Evolutionary conservation across 2,797 vertebrate genomes (phyloP).

Genomic region (Rhynchonycteris naso): DNA sequence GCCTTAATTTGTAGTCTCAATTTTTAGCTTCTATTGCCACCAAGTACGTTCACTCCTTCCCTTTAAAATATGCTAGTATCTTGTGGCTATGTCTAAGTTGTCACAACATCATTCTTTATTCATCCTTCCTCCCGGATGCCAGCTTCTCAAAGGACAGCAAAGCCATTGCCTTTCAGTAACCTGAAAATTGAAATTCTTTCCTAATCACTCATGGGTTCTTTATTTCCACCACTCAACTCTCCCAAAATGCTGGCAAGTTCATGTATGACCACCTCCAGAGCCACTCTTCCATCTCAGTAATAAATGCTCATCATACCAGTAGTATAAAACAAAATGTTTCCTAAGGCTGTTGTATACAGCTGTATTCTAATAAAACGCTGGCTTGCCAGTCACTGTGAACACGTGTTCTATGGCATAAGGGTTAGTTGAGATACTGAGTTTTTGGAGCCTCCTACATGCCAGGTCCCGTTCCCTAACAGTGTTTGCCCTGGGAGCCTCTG

Average conservation of each 20-base stretch:
- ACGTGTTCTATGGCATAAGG: neutral
- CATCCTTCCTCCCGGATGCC: neutral
- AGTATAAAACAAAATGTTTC: neutral
- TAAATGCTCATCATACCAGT: neutral
- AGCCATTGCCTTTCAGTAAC: constrained; percentile 47
- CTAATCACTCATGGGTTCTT: constrained; percentile 21
- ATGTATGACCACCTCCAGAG: neutral
- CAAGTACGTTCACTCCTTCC: constrained; percentile 66
- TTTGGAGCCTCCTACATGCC: neutral
- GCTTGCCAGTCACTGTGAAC: neutral
- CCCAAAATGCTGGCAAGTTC: constrained; percentile 13
- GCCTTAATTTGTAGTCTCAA: constrained; percentile 68
- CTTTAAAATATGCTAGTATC: constrained; percentile 73
- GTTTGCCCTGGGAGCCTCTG: neutral
- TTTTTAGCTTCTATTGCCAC: constrained; percentile 68
- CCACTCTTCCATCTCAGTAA: neutral
- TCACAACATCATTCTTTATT: constrained; percentile 65
- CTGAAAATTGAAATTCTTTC: constrained; percentile 46
- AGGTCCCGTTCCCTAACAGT: neutral
- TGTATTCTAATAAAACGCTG: neutral
- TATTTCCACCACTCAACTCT: neutral
- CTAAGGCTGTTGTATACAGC: neutral
- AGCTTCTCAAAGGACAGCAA: constrained; percentile 52
- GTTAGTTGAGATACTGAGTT: neutral
- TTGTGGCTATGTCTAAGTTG: constrained; percentile 47